Evolutionary conservation across 2,888 invertebrate species (phyloP), one percentile per base, ranked within the genome.

Genomic region (Andrena hattorfiana): DNA sequence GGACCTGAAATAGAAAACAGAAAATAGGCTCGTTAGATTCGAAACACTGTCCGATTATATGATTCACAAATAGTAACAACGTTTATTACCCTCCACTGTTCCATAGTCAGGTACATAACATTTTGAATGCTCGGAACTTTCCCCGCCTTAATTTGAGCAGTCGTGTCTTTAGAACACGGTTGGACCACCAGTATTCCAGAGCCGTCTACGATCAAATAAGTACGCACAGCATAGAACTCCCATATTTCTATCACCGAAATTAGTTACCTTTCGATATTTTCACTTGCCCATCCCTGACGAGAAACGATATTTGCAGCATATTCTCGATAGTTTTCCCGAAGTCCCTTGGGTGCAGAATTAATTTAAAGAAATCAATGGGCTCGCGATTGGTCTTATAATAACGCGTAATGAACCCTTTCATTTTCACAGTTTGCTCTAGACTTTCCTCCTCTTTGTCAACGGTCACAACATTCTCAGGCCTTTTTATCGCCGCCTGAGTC

Each of bases 271-370:
- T 90, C 20, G 94, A 89, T 6, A 96, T 92, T 63, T 94, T 92
- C 0, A 96, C 92, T 77, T 94, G 92, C 0, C 95, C 96, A 89
- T 96, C 96, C 67, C 95, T 92, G 0, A 95, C 94, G 3, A 96
- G 94, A 93, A 96, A 96, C 0, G 96, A 95, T n/a, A 95, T 94
- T 87, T 96, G 95, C 93, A 96, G 95, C 59, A 96, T 94, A 89
- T 96, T 96, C 94, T 96, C 96, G 0, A 96, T 94, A 35, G 96
- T 96, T 71, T 94, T 94, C 1, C 95, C 94, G 94, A 96, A 96
- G 93, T 95, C 95, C 42, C 90, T 89, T 0, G 96, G 96, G 92
- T 96, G 95, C 77, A 96, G 91, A 23, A 96, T 95, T 10, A 95
- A 91, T 88, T 95, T 94, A 93, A 95, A 96, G 92, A 96, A 96